A percentile compares a stretch with the other conserved stretches of the same genome.
Conservation (phyloP, 2,888 invertebrate genomes). For the Junonia oenone region DNA sequence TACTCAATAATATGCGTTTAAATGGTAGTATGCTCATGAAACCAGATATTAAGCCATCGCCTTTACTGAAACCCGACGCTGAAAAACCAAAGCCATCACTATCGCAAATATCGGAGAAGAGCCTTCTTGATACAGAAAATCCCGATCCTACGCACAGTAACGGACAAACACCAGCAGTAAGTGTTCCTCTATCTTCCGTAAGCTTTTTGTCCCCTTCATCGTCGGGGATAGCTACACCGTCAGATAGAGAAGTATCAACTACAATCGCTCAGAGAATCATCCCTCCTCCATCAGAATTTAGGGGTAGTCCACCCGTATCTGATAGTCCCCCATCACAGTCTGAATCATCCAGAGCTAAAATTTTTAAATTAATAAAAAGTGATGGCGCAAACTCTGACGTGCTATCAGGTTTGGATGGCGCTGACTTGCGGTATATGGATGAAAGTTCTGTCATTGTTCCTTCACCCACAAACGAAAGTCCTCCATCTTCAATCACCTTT, state of each 20-base stretch:
- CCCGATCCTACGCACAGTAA: conserved; percentile 56
- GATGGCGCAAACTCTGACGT: conserved; percentile 85
- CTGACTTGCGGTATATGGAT: conserved; percentile 94
- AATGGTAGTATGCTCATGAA: conserved; percentile 77
- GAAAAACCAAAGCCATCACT: conserved; percentile 68
- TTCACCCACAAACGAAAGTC: conserved; percentile 88
- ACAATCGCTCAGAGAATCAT: conserved; percentile 84
- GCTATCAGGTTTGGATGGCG: conserved; percentile 88
- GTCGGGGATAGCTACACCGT: conserved; percentile 65
- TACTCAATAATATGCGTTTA: conserved; percentile 75
- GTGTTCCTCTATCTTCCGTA: conserved; percentile 51
- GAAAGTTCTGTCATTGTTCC: conserved; percentile 91
- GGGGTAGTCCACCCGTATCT: conserved; percentile 83
- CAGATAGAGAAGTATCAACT: conserved; percentile 66
- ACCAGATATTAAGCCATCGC: conserved; percentile 56
- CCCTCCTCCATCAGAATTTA: conserved; percentile 86
- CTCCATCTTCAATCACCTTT: conserved; percentile 83
- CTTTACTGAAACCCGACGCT: conserved; percentile 54
- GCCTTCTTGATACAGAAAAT: conserved; percentile 81
- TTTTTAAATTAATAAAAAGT: conserved; percentile 77
- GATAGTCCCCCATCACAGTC: conserved; percentile 81
- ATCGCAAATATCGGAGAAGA: conserved; percentile 83
- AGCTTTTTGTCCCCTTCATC: conserved; percentile 61
- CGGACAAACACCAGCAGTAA: conserved; percentile 49
- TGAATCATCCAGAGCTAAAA: conserved; percentile 75